Conservation (phyloP, 2,888 invertebrate species). For the Biston betularia region DNA sequence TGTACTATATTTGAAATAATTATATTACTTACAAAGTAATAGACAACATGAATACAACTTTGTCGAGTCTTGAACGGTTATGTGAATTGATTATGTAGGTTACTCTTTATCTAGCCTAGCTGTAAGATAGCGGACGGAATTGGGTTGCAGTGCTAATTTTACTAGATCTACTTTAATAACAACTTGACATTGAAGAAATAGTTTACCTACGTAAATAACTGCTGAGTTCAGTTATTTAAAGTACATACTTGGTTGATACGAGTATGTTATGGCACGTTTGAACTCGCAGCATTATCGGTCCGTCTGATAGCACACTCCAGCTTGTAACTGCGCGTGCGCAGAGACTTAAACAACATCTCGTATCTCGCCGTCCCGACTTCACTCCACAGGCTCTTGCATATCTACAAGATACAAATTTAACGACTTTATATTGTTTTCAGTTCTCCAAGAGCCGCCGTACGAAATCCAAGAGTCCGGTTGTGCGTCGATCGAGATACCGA, state of each 20-base stretch:
- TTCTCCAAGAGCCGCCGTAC: constrained; percentile 82
- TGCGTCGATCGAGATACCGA: constrained; percentile 79
- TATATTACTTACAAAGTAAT: no score
- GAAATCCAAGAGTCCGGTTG: constrained; percentile 83
- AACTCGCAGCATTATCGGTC: constrained; percentile 67
- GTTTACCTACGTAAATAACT: constrained; percentile 36
- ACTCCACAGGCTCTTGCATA: no score
- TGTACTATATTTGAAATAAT: no score
- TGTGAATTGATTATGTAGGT: no score
- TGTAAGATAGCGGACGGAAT: no score
- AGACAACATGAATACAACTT: no score
- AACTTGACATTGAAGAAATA: constrained; percentile 32
- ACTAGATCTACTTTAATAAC: not conserved
- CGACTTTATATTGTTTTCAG: constrained; percentile 52
- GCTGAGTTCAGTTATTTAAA: constrained; percentile 24
- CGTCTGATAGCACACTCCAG: constrained; percentile 62
- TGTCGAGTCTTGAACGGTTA: no score
- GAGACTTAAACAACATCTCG: constrained; percentile 48
- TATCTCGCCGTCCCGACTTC: constrained; percentile 49
- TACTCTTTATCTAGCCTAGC: no score
- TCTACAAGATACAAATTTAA: constrained; percentile 38
- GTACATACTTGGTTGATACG: not conserved
- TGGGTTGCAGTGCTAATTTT: not conserved
- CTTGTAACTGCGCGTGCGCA: constrained; percentile 44
- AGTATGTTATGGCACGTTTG: constrained; percentile 49